Percentiles rank a stretch among this genome's conserved stretches.
Evolutionary conservation across 2,888 invertebrate genomes (phyloP).

Genomic region (Campaea margaritaria): DNA sequence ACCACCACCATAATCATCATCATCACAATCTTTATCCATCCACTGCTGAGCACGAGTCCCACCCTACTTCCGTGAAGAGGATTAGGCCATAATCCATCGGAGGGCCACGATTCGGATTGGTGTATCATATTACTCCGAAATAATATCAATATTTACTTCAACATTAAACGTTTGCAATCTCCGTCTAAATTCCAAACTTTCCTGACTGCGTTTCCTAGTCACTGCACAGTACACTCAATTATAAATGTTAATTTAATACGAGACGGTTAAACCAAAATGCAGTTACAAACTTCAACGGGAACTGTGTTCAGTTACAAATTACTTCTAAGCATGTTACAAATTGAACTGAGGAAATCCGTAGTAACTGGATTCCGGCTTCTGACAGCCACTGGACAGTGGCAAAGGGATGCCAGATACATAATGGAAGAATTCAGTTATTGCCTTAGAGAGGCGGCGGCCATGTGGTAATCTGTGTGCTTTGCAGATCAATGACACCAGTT

Average conservation of each 20-base stretch:
- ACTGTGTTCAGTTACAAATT: conserved; percentile 26
- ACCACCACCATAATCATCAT: too few relatives aligned
- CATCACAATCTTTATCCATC: too few relatives aligned
- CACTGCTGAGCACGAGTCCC: too few relatives aligned
- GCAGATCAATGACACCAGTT: too few relatives aligned
- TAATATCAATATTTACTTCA: background rate
- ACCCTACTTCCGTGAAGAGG: too few relatives aligned
- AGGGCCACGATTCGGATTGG: too few relatives aligned
- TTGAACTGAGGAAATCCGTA: background rate
- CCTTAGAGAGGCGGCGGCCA: too few relatives aligned
- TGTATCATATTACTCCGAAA: too few relatives aligned
- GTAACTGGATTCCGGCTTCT: background rate
- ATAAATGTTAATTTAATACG: conserved; percentile 30
- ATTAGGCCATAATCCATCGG: too few relatives aligned
- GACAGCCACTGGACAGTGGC: background rate
- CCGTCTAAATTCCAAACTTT: conserved; percentile 21
- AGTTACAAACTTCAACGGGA: conserved; percentile 26
- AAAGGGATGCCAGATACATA: too few relatives aligned
- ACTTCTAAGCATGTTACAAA: conserved; percentile 26
- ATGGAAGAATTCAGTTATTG: too few relatives aligned
- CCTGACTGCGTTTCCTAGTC: conserved; percentile 17
- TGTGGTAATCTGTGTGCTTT: too few relatives aligned
- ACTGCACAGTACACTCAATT: conserved; percentile 18
- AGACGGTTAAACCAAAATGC: conserved; percentile 21
- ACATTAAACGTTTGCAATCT: conserved; percentile 9